phyloP scores from a whole-genome alignment of 2,888 invertebrate species.

The Scaptomyza parva region DNA sequence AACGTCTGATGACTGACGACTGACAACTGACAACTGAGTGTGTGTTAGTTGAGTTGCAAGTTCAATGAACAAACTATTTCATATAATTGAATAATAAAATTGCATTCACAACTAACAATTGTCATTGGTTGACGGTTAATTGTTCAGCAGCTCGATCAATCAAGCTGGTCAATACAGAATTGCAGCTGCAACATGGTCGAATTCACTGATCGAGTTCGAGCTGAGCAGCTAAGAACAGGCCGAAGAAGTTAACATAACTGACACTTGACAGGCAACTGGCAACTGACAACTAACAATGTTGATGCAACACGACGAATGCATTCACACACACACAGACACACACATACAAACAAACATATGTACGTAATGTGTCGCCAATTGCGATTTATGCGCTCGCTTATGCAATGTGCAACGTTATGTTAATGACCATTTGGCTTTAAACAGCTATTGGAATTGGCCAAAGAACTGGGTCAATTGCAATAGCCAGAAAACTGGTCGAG shows the following conservation, averaged over 20 bases:
- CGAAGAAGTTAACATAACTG: constrained; percentile 34
- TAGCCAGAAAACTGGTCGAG: constrained; percentile 26
- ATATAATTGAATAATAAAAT: constrained; percentile 32
- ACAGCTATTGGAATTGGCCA: constrained; percentile 31
- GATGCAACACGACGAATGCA: constrained; percentile 46
- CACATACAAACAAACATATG: too few relatives aligned
- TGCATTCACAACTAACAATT: constrained; percentile 29
- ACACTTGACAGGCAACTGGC: constrained; percentile 13
- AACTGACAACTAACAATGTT: constrained; percentile 10
- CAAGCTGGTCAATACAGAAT: constrained; percentile 15
- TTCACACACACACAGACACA: constrained; percentile 11
- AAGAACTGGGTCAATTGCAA: constrained; percentile 50
- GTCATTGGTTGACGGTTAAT: constrained; percentile 2
- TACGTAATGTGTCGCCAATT: constrained; percentile 25
- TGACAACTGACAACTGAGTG: constrained; percentile 10
- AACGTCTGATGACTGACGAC: neutral
- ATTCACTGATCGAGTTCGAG: too few relatives aligned
- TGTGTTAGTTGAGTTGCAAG: constrained; percentile 22
- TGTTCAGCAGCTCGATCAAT: neutral
- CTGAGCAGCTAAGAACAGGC: constrained; percentile 32
- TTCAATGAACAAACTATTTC: constrained; percentile 38
- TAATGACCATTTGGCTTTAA: constrained; percentile 43
- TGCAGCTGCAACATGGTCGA: constrained; percentile 34
- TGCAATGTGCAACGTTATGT: constrained; percentile 47
- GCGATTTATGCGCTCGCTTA: constrained; percentile 12